Evolutionary conservation across 1,140 invertebrate species (phyloP).

Genomic region (Zaprionus davidi): DNA sequence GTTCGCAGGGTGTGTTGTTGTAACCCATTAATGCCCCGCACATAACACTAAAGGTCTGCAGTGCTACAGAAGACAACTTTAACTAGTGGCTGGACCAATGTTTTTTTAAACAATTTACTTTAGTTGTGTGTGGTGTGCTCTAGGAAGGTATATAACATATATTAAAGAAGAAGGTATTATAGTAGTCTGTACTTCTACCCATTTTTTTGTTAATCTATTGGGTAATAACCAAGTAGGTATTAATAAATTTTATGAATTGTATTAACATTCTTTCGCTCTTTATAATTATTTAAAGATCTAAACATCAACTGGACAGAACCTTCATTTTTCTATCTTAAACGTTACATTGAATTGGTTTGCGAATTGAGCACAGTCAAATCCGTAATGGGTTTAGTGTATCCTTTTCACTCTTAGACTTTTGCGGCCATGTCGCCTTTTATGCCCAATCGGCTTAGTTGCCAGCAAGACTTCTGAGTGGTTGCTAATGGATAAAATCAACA

Average conservation of each 20-base stretch:
- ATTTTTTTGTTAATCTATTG: no score
- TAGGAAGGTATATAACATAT: no score
- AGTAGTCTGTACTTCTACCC: no score
- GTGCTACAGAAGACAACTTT: conserved; percentile 71
- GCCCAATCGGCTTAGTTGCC: conserved; percentile 27
- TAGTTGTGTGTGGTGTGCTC: not conserved
- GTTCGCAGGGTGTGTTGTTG: conserved; percentile 18
- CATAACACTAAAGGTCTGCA: conserved; percentile 77
- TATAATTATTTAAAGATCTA: no score
- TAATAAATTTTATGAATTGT: no score
- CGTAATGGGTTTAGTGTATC: not conserved
- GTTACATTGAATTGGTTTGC: not conserved
- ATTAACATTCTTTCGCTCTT: no score
- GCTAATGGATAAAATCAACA: conserved; percentile 29
- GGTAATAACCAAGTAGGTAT: no score
- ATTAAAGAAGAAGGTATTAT: no score
- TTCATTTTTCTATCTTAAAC: not conserved
- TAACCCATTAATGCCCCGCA: conserved; percentile 76
- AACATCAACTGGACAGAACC: no score
- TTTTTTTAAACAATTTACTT: not conserved
- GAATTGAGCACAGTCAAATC: not conserved
- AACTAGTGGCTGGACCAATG: conserved; percentile 41
- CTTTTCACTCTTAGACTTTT: not conserved
- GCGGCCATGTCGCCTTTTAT: not conserved
- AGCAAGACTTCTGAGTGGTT: conserved; percentile 31